Conservation (phyloP, 1,140 invertebrate species). For the Drosophila orosa region DNA sequence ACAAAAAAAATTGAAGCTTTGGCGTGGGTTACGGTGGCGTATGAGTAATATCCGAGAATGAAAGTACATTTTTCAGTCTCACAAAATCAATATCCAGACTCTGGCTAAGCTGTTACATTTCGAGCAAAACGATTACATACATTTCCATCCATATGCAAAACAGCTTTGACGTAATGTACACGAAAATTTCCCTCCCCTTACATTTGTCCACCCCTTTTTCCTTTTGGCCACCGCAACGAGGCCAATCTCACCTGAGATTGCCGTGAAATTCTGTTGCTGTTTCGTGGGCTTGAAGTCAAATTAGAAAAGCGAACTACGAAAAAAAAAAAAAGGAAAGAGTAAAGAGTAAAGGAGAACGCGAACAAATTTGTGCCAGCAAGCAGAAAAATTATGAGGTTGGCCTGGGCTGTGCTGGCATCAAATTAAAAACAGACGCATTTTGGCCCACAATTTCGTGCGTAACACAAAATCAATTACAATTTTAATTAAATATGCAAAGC, state of each 20-base stretch:
- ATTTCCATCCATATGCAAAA: slow-evolving; percentile 68
- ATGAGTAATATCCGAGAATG: slow-evolving; percentile 63
- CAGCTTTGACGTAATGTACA: slow-evolving; percentile 59
- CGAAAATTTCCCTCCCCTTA: background rate
- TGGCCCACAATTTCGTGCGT: slow-evolving; percentile 74
- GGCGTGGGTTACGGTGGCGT: slow-evolving; percentile 41
- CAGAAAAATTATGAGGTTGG: slow-evolving; percentile 78
- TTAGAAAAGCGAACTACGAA: slow-evolving; percentile 34
- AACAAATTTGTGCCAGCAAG: slow-evolving; percentile 70
- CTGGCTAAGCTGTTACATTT: slow-evolving; percentile 33
- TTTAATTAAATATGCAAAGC: slow-evolving; percentile 82
- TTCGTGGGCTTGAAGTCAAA: slow-evolving; percentile 58
- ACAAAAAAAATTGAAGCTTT: slow-evolving; percentile 17
- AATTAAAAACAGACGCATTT: slow-evolving; percentile 78
- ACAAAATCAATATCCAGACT: slow-evolving; percentile 60
- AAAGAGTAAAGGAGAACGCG: slow-evolving; percentile 13
- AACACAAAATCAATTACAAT: slow-evolving; percentile 81
- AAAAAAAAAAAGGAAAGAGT: background rate
- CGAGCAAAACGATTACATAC: slow-evolving; percentile 44
- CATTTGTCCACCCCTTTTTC: slow-evolving; percentile 23
- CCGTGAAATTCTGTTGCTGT: slow-evolving; percentile 60
- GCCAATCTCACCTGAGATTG: slow-evolving; percentile 76
- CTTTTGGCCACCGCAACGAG: slow-evolving; percentile 43
- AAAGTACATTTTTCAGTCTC: slow-evolving; percentile 46
- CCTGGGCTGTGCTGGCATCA: slow-evolving; percentile 63